Evolutionary conservation across 2,113 vertebrate genomes (phyloP).

Genomic region (Isurus oxyrinchus): DNA sequence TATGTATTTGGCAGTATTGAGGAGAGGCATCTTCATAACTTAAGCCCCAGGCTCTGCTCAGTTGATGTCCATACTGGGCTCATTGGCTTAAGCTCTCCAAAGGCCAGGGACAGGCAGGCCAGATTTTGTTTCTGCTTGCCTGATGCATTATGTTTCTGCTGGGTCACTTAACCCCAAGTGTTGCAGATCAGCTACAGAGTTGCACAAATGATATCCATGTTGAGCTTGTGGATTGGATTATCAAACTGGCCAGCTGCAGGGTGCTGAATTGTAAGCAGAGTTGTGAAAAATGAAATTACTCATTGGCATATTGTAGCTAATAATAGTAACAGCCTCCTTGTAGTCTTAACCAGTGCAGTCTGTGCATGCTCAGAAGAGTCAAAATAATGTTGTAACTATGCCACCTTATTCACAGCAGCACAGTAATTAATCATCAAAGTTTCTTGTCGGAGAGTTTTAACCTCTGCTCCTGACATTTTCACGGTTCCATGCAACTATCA

Average conservation of each 20-base stretch:
- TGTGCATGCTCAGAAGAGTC: neutral
- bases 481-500: neutral
- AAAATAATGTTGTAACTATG: neutral
- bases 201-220: neutral
- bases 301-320: neutral
- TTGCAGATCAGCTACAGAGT: neutral
- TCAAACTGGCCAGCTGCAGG: neutral
- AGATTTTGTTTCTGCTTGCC: neutral
- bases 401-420: neutral
- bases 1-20: neutral
- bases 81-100: neutral
- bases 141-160: neutral
- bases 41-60: neutral
- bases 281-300: neutral
- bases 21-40: neutral
- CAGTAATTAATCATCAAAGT: neutral
- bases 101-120: neutral
- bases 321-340: neutral
- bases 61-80: neutral
- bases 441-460: neutral
- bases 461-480: neutral
- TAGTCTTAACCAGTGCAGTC: neutral
- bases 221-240: neutral
- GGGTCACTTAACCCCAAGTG: neutral
- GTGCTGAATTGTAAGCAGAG: neutral